Evolutionary conservation across 2,113 vertebrate genomes (phyloP), one percentile per base, ranked within the genome.

Genomic region (Carollia perspicillata): DNA sequence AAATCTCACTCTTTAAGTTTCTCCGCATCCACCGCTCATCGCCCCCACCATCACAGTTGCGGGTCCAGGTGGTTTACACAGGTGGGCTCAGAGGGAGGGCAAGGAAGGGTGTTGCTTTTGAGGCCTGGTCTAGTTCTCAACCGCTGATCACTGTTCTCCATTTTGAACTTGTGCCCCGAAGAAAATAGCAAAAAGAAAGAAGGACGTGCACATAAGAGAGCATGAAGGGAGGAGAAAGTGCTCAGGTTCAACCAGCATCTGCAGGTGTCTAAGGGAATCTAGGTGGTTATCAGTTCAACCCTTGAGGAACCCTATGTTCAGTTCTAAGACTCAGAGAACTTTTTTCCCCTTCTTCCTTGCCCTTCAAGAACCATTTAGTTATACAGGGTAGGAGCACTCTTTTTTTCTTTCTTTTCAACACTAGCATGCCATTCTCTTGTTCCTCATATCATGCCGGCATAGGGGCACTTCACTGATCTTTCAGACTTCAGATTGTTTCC

Each of bases 21-120:
- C 2, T 3, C 20, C 0, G 0, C 5, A n/a, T 5, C 30, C 20
- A 3, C n/a, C 66, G 35, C 26, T 20, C 14, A 40, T 26, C 8
- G 22, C 22, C 12, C 8, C n/a, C 44, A 6, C 20, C 3, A 44
- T 8, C 18, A 20, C 11, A 37, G 1, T 37, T 49, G 23, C 3
- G 20, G 44, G 72, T 69, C 23, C 55, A n/a, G 26, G 12, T 30
- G 22, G 8, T 9, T 75, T 35, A 14, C 23, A 13, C 4, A 66
- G 33, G 11, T 12, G 33, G 14, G 9, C 33, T 20, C 26, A 42
- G 47, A n/a, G 16, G 23, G 13, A 65, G 1, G 63, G 22, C 5
- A 37, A 11, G 3, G 37, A 11, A 85, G 28, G 0, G 0, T 58
- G 28, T n/a, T 18, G 60, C 9, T 11, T 53, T 60, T 44, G 33